Conservation (phyloP, 2,113 vertebrate species). For the Stegostoma tigrinum region DNA sequence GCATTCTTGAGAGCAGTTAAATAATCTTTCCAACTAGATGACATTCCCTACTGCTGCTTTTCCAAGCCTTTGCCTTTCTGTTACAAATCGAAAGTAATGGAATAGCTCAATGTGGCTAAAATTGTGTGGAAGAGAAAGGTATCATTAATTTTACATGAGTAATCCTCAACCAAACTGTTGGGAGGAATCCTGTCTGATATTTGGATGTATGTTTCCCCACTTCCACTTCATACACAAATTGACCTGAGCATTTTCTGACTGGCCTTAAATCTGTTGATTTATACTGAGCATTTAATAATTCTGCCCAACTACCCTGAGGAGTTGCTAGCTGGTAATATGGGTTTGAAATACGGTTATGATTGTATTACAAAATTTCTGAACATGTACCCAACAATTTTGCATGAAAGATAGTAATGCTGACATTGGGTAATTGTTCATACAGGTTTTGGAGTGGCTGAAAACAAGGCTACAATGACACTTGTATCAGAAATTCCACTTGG, state of each 20-base stretch:
- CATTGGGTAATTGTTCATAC: slow-evolving; percentile 40
- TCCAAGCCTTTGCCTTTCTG: background rate
- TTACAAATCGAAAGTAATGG: background rate
- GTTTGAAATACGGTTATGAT: background rate
- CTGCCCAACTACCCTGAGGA: background rate
- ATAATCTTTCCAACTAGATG: background rate
- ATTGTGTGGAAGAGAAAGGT: background rate
- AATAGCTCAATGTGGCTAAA: background rate
- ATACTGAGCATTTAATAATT: background rate
- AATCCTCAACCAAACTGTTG: background rate
- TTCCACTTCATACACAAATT: background rate
- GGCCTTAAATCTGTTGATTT: background rate
- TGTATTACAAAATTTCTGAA: background rate
- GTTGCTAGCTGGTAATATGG: background rate
- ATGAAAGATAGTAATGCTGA: slow-evolving; percentile 2
- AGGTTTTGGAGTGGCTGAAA: slow-evolving; percentile 84
- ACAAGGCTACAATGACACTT: slow-evolving; percentile 78
- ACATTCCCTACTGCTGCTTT: background rate
- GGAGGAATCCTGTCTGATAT: background rate
- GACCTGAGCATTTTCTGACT: background rate
- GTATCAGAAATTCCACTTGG: slow-evolving; percentile 80
- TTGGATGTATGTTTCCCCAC: background rate
- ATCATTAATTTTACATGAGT: background rate
- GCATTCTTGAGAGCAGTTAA: background rate
- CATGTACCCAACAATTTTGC: background rate